phyloP scores from a whole-genome alignment of 1,140 invertebrate genomes.

The Reticulitermes speratus region DNA sequence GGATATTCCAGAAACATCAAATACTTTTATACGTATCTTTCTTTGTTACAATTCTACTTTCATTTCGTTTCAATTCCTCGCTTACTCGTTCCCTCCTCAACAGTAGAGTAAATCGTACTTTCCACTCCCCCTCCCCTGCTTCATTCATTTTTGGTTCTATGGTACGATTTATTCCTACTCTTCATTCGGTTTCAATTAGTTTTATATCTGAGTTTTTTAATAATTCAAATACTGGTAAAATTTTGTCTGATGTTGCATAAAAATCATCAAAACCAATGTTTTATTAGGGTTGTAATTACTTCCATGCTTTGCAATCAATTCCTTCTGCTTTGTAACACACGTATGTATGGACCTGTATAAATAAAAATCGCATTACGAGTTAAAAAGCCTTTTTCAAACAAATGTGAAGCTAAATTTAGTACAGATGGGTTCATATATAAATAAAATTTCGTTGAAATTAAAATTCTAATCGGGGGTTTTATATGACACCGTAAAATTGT shows the following conservation, averaged over 20 bases:
- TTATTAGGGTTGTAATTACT: neutral
- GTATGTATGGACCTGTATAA: neutral
- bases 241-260: neutral
- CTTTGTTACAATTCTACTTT: neutral
- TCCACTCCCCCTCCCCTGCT: neutral
- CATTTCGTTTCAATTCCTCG: neutral
- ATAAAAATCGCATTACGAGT: neutral
- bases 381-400: neutral
- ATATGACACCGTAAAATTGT: too few species aligned
- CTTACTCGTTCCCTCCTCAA: neutral
- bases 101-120: neutral
- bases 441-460: neutral
- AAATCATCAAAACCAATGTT: neutral
- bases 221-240: neutral
- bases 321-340: neutral
- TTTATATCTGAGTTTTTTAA: neutral
- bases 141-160: neutral
- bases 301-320: neutral
- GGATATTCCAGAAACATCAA: neutral
- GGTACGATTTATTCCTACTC: neutral
- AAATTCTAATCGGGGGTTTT: neutral
- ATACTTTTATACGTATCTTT: neutral
- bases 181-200: neutral
- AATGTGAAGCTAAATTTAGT: neutral
- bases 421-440: neutral